Evolutionary conservation across 64 coral and sea anemone species (phyloP).

Genomic region (Orbicella faveolata): DNA sequence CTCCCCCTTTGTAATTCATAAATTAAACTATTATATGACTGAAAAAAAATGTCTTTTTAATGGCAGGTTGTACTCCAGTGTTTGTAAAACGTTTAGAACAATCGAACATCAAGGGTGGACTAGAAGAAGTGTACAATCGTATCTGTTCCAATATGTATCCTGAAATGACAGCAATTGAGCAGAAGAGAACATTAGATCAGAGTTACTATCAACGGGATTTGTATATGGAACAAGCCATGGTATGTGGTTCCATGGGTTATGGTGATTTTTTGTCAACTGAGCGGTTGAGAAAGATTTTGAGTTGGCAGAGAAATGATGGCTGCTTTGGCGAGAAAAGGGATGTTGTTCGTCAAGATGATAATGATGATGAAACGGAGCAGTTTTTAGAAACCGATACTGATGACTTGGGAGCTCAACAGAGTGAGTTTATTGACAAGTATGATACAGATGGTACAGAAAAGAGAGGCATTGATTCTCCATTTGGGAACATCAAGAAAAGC

Average conservation of each 20-base stretch:
- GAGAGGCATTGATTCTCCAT: neutral
- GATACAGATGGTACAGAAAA: neutral
- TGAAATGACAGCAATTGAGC: conserved; percentile 78
- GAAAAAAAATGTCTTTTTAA: neutral
- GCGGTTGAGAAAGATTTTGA: conserved; percentile 67
- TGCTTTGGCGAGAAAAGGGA: conserved; percentile 68
- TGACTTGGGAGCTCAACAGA: neutral
- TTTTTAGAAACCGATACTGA: neutral
- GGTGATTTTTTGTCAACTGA: conserved; percentile 68
- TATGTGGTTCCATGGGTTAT: conserved; percentile 87
- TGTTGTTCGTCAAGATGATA: neutral
- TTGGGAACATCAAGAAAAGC: neutral
- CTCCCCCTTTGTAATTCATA: neutral
- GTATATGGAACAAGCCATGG: conserved; percentile 97
- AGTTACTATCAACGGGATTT: conserved; percentile 49
- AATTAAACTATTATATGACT: neutral
- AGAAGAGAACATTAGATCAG: neutral
- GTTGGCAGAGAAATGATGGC: conserved; percentile 84
- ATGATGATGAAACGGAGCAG: neutral
- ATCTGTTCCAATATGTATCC: conserved; percentile 82
- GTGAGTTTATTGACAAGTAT: neutral
- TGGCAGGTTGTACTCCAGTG: conserved; percentile 67
- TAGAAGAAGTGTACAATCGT: conserved; percentile 68
- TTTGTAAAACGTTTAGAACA: conserved; percentile 37
- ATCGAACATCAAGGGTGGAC: conserved; percentile 56